Evolutionary conservation across 2,113 vertebrate species (phyloP).

Genomic region (Crotalus horridus): DNA sequence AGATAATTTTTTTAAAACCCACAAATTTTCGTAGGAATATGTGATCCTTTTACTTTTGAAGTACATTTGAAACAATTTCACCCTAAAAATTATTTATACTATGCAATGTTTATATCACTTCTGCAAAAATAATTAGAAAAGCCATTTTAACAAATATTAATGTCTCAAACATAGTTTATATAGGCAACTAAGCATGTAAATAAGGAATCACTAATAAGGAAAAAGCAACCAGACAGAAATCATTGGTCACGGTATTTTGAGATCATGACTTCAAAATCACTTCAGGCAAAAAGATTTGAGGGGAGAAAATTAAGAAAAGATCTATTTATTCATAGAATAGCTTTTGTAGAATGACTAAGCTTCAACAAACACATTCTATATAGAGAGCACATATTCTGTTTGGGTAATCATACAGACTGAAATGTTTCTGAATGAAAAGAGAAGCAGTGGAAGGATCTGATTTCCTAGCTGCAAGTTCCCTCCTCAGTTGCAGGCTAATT

Average conservation of each 20-base stretch:
- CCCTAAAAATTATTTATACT: background rate
- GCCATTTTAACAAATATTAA: background rate
- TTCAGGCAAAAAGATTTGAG: background rate
- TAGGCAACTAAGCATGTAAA: background rate
- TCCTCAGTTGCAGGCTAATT: constrained; percentile 38
- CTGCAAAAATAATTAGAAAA: background rate
- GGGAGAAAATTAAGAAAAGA: background rate
- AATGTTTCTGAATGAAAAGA: background rate
- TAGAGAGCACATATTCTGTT: background rate
- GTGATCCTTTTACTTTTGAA: no score
- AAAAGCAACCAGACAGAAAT: background rate
- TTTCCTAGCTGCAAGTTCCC: background rate
- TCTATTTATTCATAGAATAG: constrained; percentile 22
- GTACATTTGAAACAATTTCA: background rate
- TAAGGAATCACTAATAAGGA: background rate
- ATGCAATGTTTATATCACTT: background rate
- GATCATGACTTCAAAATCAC: background rate
- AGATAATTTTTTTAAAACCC: background rate
- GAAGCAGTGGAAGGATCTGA: background rate
- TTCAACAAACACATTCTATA: background rate
- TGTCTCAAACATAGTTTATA: background rate
- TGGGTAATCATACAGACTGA: background rate
- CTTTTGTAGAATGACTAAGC: constrained; percentile 23
- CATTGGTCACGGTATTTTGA: background rate
- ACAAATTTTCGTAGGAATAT: background rate